These are phyloP conservation scores for Myotis lucifugus DNA, from an alignment of 2,113 vertebrate genomes.

Conservation along the genomic window DNA sequence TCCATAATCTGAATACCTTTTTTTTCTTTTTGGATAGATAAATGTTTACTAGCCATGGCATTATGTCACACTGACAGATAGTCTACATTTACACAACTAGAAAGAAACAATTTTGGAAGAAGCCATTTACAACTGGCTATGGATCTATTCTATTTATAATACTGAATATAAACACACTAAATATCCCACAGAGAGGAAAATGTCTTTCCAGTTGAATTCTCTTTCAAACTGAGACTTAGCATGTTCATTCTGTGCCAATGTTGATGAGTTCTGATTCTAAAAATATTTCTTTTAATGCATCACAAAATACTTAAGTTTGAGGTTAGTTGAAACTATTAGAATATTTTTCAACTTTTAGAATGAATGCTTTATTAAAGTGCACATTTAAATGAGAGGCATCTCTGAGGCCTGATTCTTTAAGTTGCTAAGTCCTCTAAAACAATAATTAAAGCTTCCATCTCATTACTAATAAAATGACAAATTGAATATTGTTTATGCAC, in stretches of 20 bases:
- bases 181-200: constrained; percentile 70
- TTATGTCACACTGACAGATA: background rate
- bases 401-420: constrained; percentile 35
- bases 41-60: background rate
- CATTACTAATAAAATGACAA: constrained; percentile 57
- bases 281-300: constrained; percentile 76
- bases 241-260: constrained; percentile 66
- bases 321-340: constrained; percentile 76
- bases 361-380: constrained; percentile 80
- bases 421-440: constrained; percentile 46
- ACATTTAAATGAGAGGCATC: constrained; percentile 65
- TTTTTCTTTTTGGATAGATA: background rate
- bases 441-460: constrained; percentile 69
- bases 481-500: constrained; percentile 50
- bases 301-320: constrained; percentile 70
- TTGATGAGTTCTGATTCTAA: constrained; percentile 75
- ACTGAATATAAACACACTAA: constrained; percentile 71
- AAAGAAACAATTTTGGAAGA: constrained; percentile 72
- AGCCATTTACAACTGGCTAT: constrained; percentile 75
- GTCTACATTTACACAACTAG: background rate
- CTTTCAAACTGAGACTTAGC: constrained; percentile 67
- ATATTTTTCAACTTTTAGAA: constrained; percentile 72
- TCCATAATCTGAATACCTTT: background rate
- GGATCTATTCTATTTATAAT: constrained; percentile 81
- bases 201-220: constrained; percentile 66